Evolutionary conservation across 1,140 invertebrate genomes (phyloP), one percentile per base, ranked within the genome.

Genomic region (Venturia canescens): DNA sequence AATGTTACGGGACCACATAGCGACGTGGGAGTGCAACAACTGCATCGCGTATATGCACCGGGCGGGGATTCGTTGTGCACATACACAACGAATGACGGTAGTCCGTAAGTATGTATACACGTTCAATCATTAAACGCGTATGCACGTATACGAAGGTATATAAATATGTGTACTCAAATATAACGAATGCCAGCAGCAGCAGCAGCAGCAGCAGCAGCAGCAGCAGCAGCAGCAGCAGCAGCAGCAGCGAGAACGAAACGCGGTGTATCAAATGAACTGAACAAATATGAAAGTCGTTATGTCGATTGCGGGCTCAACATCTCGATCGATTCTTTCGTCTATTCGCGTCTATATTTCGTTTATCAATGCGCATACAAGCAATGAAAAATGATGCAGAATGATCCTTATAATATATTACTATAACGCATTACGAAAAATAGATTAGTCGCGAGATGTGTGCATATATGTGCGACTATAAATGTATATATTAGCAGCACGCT

Each of bases 1-100:
- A 92, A 92, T 89, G 87, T 92, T 92, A 92, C 91, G 91, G 91
- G 90, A 92, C 89, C 88, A 88, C 88, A 90, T 90, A 87, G 87
- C 88, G 87, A 91, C 90, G 91, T 91, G 90, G 90, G 90, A 91
- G 90, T 91, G 88, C 88, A 89, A 84, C 86, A 84, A 86, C 83
- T 87, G 83, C 78, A 83, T 78, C 71, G 84, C 79, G 72, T 74
- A 67, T 79, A 75, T 83, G 70, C 82, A 83, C 79, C 74, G 70
- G 76, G 72, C 70, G 44, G 15, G 75, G 67, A 82, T 60, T n/a
- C 50, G 69, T 48, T 13, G 78, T 21, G 66, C 70, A 74, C 6
- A 48, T 26, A 7, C 13, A 23, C 72, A 38, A 38, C 72, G 44
- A 13, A 69, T 69, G 66, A 69, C 86, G 85, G 75, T 82, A 70